Percentiles rank a stretch among this genome's conserved stretches.
phyloP scores from a whole-genome alignment of 2,888 invertebrate genomes.

The Leucoptera coffeella region DNA sequence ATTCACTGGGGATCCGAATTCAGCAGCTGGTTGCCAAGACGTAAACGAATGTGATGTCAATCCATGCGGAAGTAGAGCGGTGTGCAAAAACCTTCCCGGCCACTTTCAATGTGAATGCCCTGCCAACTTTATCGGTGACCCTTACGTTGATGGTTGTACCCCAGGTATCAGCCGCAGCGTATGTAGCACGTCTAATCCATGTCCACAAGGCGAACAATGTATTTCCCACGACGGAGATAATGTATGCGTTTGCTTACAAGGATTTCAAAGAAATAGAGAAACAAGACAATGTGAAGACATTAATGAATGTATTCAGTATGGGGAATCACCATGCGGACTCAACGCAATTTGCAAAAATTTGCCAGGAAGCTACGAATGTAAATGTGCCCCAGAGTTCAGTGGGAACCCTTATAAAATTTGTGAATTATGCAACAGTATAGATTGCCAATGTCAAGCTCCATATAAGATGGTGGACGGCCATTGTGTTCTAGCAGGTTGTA shows the following conservation, averaged over 20 bases:
- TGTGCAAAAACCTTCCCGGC: constrained; percentile 85
- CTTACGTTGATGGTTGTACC: constrained; percentile 71
- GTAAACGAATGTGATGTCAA: constrained; percentile 79
- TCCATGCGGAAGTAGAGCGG: constrained; percentile 78
- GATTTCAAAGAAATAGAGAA: constrained; percentile 70
- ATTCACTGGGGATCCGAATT: constrained; percentile 64
- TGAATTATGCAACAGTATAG: constrained; percentile 75
- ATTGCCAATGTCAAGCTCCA: constrained; percentile 83
- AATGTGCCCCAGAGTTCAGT: constrained; percentile 80
- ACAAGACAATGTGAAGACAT: constrained; percentile 76
- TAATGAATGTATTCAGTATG: constrained; percentile 76
- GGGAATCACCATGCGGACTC: constrained; percentile 76
- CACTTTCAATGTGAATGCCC: constrained; percentile 85
- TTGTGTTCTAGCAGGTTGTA: constrained; percentile 80
- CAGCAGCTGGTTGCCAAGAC: constrained; percentile 72
- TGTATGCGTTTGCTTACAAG: constrained; percentile 86
- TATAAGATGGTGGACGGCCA: constrained; percentile 79
- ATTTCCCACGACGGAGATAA: constrained; percentile 72
- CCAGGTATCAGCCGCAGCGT: constrained; percentile 57
- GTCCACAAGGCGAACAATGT: constrained; percentile 81
- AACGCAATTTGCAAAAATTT: constrained; percentile 89
- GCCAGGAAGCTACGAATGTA: constrained; percentile 90
- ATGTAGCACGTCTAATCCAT: constrained; percentile 71
- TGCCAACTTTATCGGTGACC: constrained; percentile 71
- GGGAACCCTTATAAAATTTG: constrained; percentile 87